Conservation (phyloP, 2,113 vertebrate species). For the Melanocharis versteri region DNA sequence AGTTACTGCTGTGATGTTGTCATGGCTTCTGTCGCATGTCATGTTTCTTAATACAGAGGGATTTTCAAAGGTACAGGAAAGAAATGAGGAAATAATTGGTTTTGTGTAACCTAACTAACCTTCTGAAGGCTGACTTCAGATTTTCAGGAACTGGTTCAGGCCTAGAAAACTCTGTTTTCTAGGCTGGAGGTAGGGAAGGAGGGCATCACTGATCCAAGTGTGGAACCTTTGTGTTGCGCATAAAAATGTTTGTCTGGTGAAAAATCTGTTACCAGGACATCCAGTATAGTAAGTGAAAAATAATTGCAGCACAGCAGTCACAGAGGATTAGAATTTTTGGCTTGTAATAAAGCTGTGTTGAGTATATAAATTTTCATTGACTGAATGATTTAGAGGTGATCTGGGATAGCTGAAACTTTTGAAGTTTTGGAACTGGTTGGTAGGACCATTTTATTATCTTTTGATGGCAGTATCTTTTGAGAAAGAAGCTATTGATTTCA, state of each 20-base stretch:
- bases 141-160: background rate
- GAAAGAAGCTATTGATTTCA: background rate
- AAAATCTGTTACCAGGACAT: background rate
- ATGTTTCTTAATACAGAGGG: background rate
- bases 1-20: background rate
- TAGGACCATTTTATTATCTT: background rate
- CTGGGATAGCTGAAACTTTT: background rate
- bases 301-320: background rate
- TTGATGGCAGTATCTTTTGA: background rate
- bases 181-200: background rate
- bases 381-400: background rate
- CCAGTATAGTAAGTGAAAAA: background rate
- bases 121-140: background rate
- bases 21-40: background rate
- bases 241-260: background rate
- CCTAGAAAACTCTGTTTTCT: background rate
- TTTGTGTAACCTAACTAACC: background rate
- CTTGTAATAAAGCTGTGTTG: background rate
- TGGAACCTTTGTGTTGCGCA: background rate
- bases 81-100: background rate
- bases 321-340: background rate
- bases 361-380: background rate
- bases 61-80: background rate
- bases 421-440: background rate
- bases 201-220: background rate